These are phyloP conservation scores for Pipistrellus pygmaeus DNA, from an alignment of 2,797 vertebrate species.

Conservation along the genomic window DNA sequence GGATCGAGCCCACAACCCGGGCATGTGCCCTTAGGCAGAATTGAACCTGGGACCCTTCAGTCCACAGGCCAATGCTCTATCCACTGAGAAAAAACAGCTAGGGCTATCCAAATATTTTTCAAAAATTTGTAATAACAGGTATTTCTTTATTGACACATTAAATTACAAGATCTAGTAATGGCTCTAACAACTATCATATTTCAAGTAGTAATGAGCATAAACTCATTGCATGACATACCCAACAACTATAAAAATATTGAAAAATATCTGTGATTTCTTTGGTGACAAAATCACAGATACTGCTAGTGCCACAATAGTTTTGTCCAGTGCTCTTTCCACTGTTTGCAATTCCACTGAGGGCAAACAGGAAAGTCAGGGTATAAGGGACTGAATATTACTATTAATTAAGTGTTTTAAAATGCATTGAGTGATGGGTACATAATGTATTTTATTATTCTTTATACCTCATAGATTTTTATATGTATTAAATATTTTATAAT, in stretches of 20 bases:
- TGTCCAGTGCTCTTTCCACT: neutral
- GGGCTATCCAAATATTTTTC: no score
- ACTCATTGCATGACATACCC: neutral
- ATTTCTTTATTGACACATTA: constrained; percentile 48
- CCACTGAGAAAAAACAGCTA: no score
- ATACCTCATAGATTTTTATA: constrained; percentile 33
- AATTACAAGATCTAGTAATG: neutral
- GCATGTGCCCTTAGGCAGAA: no score
- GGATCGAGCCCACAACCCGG: no score
- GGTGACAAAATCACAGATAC: neutral
- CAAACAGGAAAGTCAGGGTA: neutral
- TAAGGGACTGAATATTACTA: neutral
- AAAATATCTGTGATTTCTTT: constrained; percentile 33
- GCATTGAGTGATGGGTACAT: neutral
- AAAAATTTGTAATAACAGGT: neutral
- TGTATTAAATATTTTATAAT: constrained; percentile 80
- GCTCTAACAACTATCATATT: constrained; percentile 8
- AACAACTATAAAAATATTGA: neutral
- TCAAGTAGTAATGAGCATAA: neutral
- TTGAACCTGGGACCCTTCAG: no score
- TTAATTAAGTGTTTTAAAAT: constrained; percentile 9
- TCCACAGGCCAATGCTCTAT: no score
- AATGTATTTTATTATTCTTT: neutral
- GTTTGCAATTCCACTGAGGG: neutral
- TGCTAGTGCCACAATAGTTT: neutral